Conservation (phyloP, 2,797 vertebrate species). For the Clarias pachynema region DNA sequence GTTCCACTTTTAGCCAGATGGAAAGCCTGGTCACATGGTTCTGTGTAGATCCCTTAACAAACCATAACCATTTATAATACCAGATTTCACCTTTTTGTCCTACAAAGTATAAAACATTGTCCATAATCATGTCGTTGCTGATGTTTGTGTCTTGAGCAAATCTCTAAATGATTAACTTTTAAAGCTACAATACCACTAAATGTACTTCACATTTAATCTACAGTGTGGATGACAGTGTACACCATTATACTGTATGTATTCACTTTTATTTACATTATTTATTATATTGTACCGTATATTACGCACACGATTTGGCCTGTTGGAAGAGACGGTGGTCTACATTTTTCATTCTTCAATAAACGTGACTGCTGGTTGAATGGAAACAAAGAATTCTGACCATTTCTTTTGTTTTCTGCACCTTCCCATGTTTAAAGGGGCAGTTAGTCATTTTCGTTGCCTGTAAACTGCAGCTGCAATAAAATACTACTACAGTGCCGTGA, state of each 20-base stretch:
- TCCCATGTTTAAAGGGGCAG: neutral
- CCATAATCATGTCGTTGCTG: neutral
- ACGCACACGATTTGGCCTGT: neutral
- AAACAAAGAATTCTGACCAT: conserved; percentile 39
- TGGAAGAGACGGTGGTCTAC: conserved; percentile 1
- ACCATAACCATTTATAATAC: neutral
- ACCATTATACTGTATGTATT: conserved; percentile 18
- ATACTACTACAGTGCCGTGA: neutral
- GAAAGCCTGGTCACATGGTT: neutral
- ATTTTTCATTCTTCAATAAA: conserved; percentile 56
- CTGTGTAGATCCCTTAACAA: neutral
- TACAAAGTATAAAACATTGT: neutral
- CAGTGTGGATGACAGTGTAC: conserved; percentile 2
- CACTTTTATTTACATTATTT: conserved; percentile 9
- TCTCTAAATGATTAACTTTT: neutral
- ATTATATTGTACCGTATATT: conserved; percentile 18
- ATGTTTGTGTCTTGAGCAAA: conserved; percentile 21
- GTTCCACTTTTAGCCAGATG: neutral
- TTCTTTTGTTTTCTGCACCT: conserved; percentile 24
- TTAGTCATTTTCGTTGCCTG: neutral
- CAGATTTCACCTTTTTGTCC: neutral
- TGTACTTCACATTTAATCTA: conserved; percentile 8
- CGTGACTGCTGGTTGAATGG: conserved; percentile 42
- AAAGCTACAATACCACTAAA: conserved; percentile 9
- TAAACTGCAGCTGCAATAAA: neutral